Base-by-base conservation (phyloP, 2,797 vertebrate species). In the Ispidina picta region DNA sequence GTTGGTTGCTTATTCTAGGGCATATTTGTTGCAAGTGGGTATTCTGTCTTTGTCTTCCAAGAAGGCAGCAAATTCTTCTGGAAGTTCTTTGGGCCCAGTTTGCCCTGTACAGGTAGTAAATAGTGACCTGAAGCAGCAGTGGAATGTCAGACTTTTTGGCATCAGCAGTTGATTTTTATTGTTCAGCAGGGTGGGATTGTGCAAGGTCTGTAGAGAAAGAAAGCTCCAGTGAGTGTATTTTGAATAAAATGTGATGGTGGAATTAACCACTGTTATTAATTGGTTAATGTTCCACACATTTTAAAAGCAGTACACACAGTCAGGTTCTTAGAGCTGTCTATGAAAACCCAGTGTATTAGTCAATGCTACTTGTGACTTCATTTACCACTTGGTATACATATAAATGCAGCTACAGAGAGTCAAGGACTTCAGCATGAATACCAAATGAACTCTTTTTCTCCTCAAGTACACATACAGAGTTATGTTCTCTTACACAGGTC, bases 41-140 rank as follows among this genome's bases (percentile, higher is more conserved):
- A 31, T 58, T 80, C 49, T 83, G 51, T 69, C 56, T 63, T 60
- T 70, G 31, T 63, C 46, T 92, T 79, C 60, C 64, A 77, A n/a
- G 46, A 93, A 94, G 41, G 52, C 64, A 92, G 23, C 55, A 77
- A 85, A 79, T 83, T 64, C 22, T 89, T 89, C 52, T 69, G 39
- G 33, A 90, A 76, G 12, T 62, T 92, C 28, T 60, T 74, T 84
- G 46, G 43, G 39, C 20, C 66, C 55, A 69, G 26, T 76, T 82
- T 79, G 37, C 23, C 15, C 16, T 86, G 11, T 54, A 31, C n/a
- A 64, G 23, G 35, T 79, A 83, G 48, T 56, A 87, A 49, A 70
- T 71, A 82, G 41, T 78, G 52, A 68, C 28, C 25, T 54, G 49
- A 83, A 62, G 41, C 44, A 71, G 62, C 49, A 68, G 26, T 86